phyloP scores from a whole-genome alignment of 2,888 invertebrate species.

The Acleris cristana region DNA sequence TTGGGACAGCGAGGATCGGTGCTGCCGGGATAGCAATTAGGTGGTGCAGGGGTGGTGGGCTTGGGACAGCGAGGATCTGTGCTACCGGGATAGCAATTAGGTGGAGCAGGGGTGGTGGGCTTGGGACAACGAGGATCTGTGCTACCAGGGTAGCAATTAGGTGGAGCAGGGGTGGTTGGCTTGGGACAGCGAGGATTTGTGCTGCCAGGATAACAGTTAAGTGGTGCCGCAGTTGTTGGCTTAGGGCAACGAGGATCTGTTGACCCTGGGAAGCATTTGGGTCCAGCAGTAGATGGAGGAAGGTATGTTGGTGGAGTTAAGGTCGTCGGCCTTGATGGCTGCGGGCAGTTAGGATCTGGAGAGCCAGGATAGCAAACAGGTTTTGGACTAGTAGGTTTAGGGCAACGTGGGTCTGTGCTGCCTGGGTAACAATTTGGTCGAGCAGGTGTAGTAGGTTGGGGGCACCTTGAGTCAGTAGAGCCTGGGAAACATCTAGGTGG shows the following conservation, averaged over 20 bases:
- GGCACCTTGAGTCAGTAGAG: slow-evolving; percentile 49
- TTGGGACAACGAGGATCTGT: too few relatives aligned
- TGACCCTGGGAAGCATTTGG: slow-evolving; percentile 40
- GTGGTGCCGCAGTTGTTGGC: slow-evolving; percentile 40
- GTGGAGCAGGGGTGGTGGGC: too few relatives aligned
- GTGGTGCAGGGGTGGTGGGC: slow-evolving; percentile 50
- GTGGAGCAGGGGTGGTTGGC: slow-evolving; percentile 34
- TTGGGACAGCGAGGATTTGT: slow-evolving; percentile 49
- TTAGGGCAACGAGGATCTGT: slow-evolving; percentile 51
- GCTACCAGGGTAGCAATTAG: slow-evolving; percentile 34
- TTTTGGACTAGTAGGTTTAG: slow-evolving; percentile 45
- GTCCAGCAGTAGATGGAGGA: slow-evolving; percentile 52
- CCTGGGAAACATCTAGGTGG: slow-evolving; percentile 48
- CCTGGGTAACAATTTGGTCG: slow-evolving; percentile 49
- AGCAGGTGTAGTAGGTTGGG: slow-evolving; percentile 43
- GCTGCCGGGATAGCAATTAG: slow-evolving; percentile 49
- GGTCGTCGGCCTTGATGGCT: slow-evolving; percentile 44
- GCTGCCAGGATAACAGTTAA: slow-evolving; percentile 42
- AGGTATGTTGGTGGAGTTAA: slow-evolving; percentile 50
- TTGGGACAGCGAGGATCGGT: slow-evolving; percentile 50
- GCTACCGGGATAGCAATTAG: slow-evolving; percentile 45
- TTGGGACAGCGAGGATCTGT: slow-evolving; percentile 51
- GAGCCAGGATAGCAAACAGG: slow-evolving; percentile 59
- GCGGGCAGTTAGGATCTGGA: slow-evolving; percentile 47
- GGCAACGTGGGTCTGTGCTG: slow-evolving; percentile 51